Conservation (phyloP, 2,888 invertebrate genomes). For the Amphipoea oculea region DNA sequence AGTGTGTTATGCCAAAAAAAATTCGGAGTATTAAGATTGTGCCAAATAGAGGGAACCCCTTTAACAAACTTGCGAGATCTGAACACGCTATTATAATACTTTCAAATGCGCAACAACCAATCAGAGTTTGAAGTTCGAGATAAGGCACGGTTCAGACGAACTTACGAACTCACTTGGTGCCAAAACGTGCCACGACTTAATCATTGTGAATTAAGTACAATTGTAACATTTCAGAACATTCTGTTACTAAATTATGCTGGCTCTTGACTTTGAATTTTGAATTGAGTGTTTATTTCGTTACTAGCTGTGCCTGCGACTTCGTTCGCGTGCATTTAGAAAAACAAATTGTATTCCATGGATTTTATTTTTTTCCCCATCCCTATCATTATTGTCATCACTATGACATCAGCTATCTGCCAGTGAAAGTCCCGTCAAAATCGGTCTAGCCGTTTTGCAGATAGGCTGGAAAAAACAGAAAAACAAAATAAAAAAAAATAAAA, state of each 20-base stretch:
- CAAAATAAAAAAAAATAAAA: not conserved
- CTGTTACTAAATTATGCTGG: slow-evolving; percentile 49
- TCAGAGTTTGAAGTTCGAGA: slow-evolving; percentile 68
- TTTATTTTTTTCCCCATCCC: too few species aligned
- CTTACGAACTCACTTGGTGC: slow-evolving; percentile 67
- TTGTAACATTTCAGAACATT: slow-evolving; percentile 65
- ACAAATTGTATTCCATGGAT: too few species aligned
- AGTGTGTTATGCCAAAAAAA: too few species aligned
- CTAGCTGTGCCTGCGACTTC: not conserved
- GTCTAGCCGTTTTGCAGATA: not conserved
- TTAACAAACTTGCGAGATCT: slow-evolving; percentile 51
- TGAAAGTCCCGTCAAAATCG: not conserved
- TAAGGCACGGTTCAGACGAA: slow-evolving; percentile 74
- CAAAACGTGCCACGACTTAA: slow-evolving; percentile 73
- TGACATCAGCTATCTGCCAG: not conserved
- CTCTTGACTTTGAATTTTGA: slow-evolving; percentile 36
- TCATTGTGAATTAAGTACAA: slow-evolving; percentile 65
- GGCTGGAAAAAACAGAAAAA: not conserved
- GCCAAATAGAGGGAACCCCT: too few species aligned
- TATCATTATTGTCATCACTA: not conserved
- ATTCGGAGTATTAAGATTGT: too few species aligned
- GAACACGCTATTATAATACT: slow-evolving; percentile 65
- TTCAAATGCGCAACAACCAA: slow-evolving; percentile 66
- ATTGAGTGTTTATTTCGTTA: slow-evolving; percentile 25
- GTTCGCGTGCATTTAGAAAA: not conserved